phyloP scores from a whole-genome alignment of 2,113 vertebrate species.

The Astur gentilis region DNA sequence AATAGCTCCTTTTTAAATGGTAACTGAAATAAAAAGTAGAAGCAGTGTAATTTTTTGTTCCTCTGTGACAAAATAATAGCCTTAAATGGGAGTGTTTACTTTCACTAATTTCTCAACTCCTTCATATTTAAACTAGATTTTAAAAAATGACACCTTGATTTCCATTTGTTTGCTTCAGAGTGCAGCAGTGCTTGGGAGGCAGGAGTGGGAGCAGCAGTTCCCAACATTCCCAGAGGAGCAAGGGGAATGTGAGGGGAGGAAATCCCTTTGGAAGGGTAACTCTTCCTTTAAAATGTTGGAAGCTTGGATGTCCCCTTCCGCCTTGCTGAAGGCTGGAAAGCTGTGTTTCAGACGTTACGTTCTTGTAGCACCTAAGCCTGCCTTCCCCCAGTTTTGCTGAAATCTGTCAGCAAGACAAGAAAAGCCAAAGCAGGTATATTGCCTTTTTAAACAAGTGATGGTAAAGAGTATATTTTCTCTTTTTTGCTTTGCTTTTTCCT shows the following conservation, averaged over 20 bases:
- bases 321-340: neutral
- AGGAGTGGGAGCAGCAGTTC: neutral
- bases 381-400: neutral
- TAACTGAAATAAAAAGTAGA: neutral
- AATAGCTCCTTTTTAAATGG: neutral
- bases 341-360: neutral
- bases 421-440: neutral
- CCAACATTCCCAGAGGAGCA: neutral
- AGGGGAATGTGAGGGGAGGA: neutral
- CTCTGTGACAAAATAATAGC: neutral
- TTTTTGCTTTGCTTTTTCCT: neutral
- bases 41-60: neutral
- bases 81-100: neutral
- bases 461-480: neutral
- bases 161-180: neutral
- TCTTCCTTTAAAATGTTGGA: neutral
- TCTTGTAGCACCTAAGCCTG: neutral
- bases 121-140: neutral
- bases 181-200: fast-evolving
- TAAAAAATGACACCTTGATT: neutral
- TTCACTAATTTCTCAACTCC: neutral
- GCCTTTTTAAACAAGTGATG: neutral
- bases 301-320: neutral
- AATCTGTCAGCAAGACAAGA: neutral
- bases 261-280: neutral